Percentiles rank a stretch among this genome's conserved stretches.
Conservation (phyloP, 2,113 vertebrate genomes). For the Balaeniceps rex region DNA sequence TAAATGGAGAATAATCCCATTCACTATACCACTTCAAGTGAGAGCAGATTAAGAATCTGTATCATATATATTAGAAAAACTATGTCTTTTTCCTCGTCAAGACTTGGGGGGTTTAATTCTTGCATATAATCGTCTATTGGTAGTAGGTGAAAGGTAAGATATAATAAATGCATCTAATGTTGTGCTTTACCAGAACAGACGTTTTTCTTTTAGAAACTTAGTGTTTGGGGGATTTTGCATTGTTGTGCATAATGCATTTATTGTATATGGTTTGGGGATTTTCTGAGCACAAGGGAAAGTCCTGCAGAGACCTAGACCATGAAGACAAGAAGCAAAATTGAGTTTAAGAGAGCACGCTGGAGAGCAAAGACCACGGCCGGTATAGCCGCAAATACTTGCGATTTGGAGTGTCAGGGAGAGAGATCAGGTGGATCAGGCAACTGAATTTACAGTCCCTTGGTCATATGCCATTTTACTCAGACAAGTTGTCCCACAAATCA, state of each 20-base stretch:
- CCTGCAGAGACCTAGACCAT: not conserved
- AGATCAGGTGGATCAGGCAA: not conserved
- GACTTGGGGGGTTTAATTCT: not conserved
- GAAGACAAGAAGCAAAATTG: not conserved
- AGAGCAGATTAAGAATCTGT: conserved; percentile 3
- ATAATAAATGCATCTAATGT: not conserved
- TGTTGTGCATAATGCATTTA: not conserved
- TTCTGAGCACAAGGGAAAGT: not conserved
- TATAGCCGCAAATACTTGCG: not conserved
- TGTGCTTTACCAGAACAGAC: not conserved
- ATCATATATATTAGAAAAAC: not conserved
- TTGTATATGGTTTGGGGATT: not conserved
- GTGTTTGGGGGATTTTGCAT: not conserved
- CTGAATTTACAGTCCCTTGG: not conserved
- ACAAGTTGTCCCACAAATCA: conserved; percentile 1
- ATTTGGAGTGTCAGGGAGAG: not conserved
- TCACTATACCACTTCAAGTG: not conserved
- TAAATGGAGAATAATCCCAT: conserved; percentile 51
- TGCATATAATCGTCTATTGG: not conserved
- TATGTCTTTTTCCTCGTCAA: not conserved
- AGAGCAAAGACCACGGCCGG: not conserved
- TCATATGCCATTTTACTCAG: not conserved
- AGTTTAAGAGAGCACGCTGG: not conserved
- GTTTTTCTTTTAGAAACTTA: not conserved
- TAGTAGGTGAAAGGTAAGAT: not conserved